Conservation (phyloP, 2,113 vertebrate genomes). For the Aphyosemion australe region DNA sequence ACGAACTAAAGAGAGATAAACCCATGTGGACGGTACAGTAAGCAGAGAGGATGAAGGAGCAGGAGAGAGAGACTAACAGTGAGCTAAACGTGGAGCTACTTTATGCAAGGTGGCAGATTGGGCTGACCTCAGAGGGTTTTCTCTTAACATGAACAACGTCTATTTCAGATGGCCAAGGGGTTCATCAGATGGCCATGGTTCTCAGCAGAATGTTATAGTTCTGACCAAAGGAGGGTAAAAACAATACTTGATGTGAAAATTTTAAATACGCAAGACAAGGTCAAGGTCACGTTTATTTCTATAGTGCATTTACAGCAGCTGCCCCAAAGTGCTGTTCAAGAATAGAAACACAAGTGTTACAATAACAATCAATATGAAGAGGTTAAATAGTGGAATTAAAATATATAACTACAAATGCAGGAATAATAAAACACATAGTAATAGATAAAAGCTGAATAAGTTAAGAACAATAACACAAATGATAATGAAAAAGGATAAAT, state of each 20-base stretch:
- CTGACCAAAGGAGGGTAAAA: constrained; percentile 9
- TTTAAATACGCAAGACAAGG: neutral
- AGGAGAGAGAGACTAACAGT: constrained; percentile 24
- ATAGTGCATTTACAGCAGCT: too few relatives aligned
- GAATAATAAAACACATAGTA: too few relatives aligned
- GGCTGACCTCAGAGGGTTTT: constrained; percentile 26
- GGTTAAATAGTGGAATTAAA: too few relatives aligned
- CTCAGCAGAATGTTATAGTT: constrained; percentile 26
- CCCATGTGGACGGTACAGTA: constrained; percentile 37
- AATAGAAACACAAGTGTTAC: too few relatives aligned
- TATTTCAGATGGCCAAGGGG: constrained; percentile 37
- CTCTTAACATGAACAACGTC: constrained; percentile 41
- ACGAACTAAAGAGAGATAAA: constrained; percentile 35
- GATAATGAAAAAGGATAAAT: too few relatives aligned
- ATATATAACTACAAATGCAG: too few relatives aligned
- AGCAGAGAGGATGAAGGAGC: constrained; percentile 9
- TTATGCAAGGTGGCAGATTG: constrained; percentile 54
- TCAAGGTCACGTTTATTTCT: too few relatives aligned
- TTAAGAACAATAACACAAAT: too few relatives aligned
- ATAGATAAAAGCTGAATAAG: too few relatives aligned
- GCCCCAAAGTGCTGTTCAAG: too few relatives aligned
- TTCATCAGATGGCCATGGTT: constrained; percentile 56
- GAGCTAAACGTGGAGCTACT: constrained; percentile 30
- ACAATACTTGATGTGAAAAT: constrained; percentile 1
- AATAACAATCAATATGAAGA: too few relatives aligned